These are phyloP conservation scores for Tubulanus polymorphus DNA, from an alignment of 2,888 invertebrate species.

Conservation along the genomic window DNA sequence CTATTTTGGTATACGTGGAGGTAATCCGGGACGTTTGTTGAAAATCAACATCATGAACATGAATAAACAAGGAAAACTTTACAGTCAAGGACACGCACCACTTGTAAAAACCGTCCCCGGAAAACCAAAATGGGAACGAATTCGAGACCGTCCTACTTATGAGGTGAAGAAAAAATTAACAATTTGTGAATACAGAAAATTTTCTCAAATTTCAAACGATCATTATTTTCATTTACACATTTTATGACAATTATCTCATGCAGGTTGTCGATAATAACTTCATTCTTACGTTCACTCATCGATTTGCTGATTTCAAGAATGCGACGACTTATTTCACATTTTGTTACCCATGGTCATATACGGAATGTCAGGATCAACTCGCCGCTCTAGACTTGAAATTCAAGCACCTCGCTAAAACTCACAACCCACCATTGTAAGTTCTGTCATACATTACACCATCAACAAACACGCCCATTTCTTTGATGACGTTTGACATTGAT, in stretches of 20 bases:
- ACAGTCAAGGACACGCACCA: constrained; percentile 67
- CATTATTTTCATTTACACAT: no score
- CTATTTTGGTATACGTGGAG: constrained; percentile 75
- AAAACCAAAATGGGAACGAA: constrained; percentile 77
- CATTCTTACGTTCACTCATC: constrained; percentile 59
- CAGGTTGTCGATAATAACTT: constrained; percentile 50
- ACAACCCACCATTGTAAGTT: no score
- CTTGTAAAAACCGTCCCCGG: constrained; percentile 63
- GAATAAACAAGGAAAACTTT: constrained; percentile 86
- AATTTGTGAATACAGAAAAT: no score
- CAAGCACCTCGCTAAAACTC: no score
- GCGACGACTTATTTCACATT: constrained; percentile 83
- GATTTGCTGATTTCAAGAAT: constrained; percentile 57
- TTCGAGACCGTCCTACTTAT: constrained; percentile 73
- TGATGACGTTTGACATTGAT: no score
- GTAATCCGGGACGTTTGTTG: constrained; percentile 56
- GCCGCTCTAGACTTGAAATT: constrained; percentile 62
- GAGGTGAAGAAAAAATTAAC: constrained; percentile 64
- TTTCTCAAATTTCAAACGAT: not conserved
- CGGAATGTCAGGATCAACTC: constrained; percentile 72
- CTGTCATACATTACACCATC: no score
- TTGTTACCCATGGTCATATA: constrained; percentile 84
- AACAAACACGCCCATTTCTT: no score
- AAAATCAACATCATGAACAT: constrained; percentile 81
- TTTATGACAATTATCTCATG: no score